Evolutionary conservation across 1,140 invertebrate genomes (phyloP).

Genomic region (Cydia pomonella): DNA sequence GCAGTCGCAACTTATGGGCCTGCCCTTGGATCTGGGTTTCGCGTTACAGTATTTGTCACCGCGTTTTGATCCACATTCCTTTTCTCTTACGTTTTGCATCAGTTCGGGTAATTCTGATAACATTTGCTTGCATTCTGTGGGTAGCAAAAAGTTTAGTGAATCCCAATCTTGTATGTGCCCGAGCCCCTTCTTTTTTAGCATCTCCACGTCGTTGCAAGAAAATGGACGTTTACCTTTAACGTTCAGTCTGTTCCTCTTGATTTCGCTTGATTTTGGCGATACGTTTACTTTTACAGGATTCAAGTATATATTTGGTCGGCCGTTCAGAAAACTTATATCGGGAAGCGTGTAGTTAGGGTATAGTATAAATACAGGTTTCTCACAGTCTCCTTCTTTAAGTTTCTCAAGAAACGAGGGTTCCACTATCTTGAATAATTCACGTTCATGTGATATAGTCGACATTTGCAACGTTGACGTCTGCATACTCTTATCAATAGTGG

Average conservation of each 20-base stretch:
- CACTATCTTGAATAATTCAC: constrained; percentile 80
- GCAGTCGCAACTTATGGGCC: constrained; percentile 84
- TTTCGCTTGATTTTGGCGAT: constrained; percentile 63
- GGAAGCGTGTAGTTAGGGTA: constrained; percentile 96
- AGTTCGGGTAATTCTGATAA: constrained; percentile 89
- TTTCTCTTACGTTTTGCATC: constrained; percentile 82
- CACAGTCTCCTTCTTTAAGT: constrained; percentile 83
- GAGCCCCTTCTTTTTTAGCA: constrained; percentile 88
- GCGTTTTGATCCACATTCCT: constrained; percentile 72
- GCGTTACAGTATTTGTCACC: constrained; percentile 85
- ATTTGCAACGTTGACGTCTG: constrained; percentile 82
- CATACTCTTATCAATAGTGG: constrained; percentile 86
- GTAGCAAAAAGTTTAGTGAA: constrained; percentile 92
- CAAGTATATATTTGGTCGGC: constrained; percentile 82
- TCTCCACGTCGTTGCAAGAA: constrained; percentile 91
- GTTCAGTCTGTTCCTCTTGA: constrained; percentile 62
- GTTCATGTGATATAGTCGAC: constrained; percentile 64
- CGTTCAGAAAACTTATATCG: constrained; percentile 91
- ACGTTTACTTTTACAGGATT: constrained; percentile 76
- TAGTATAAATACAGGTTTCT: constrained; percentile 91
- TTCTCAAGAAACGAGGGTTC: constrained; percentile 85
- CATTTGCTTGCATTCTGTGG: constrained; percentile 88
- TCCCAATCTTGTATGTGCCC: constrained; percentile 95
- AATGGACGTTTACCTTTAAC: constrained; percentile 85
- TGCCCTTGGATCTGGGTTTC: constrained; percentile 79